A percentile compares a stretch with the other conserved stretches of the same genome.
phyloP scores from a whole-genome alignment of 1,140 invertebrate genomes.

The Hypsibius dujardini region DNA sequence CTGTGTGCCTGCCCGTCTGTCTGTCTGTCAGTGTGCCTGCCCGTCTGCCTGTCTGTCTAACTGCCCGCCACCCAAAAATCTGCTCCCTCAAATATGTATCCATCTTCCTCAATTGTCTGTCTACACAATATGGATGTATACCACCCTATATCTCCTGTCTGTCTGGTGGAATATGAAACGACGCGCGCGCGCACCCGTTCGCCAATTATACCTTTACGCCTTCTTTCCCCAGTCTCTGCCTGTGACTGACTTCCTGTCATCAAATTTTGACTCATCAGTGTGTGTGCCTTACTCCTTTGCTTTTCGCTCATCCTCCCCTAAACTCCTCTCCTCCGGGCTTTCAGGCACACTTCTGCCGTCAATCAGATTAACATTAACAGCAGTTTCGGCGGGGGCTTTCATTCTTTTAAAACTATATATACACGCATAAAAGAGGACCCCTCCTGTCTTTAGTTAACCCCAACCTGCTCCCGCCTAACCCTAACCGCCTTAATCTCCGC shows the following conservation, averaged over 20 bases:
- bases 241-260: too few relatives aligned
- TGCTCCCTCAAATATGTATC: neutral
- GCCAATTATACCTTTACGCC: conserved; percentile 15
- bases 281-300: neutral
- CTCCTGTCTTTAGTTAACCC: conserved; percentile 16
- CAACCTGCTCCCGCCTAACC: neutral
- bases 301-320: neutral
- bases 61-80: too few relatives aligned
- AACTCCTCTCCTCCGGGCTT: neutral
- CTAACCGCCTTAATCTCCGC: neutral
- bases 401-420: neutral
- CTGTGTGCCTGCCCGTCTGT: too few relatives aligned
- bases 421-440: neutral
- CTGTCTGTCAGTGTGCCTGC: too few relatives aligned
- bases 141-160: too few relatives aligned
- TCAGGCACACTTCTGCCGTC: neutral
- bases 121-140: too few relatives aligned
- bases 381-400: neutral
- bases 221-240: neutral
- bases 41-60: too few relatives aligned
- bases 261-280: too few relatives aligned
- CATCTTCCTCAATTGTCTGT: neutral
- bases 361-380: conserved; percentile 12
- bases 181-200: too few relatives aligned
- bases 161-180: too few relatives aligned